Base-by-base conservation (phyloP, 2,888 invertebrate species). In the Aphidius colemani region DNA sequence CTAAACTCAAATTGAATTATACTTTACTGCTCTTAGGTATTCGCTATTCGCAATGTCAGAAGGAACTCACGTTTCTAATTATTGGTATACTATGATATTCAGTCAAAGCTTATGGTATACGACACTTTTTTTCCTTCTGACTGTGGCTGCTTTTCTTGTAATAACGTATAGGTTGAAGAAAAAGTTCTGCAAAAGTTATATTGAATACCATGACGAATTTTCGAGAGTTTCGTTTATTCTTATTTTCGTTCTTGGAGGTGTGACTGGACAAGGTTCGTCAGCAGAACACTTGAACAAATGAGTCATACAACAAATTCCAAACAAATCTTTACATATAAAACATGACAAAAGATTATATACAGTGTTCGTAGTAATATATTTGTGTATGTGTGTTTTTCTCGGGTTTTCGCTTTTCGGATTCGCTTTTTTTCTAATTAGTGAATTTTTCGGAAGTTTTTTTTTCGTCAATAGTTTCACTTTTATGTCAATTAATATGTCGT, bases 231-330 rank as follows among this genome's bases (percentile, higher is more conserved):
- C 74, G 1, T 75, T 74, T 62, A 70, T 70, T 63, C 55, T 77
- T 9, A 63, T 78, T 10, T 70, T 72, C 55, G 67, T 75, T 10
- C 64, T 77, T 7, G 73, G 74, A 10, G 72, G 74, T 6, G 69
- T 76, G 10, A 73, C 70, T 55, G 77, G 75, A 18, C 78, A 77
- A 75, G 77, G 76, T 77, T 18, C 2, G 13, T 18, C n/a, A n/a
- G n/a, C n/a, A n/a, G n/a, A n/a, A n/a, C n/a, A n/a, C n/a, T n/a
- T n/a, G n/a, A n/a, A n/a, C n/a, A n/a, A n/a, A n/a, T n/a, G n/a
- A n/a, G n/a, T n/a, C n/a, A n/a, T n/a, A n/a, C n/a, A n/a, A n/a
- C n/a, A n/a, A n/a, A n/a, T n/a, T n/a, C n/a, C n/a, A n/a, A n/a
- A n/a, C n/a, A n/a, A n/a, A n/a, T n/a, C n/a, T n/a, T n/a, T n/a